A percentile compares a stretch with the other conserved stretches of the same genome.
Evolutionary conservation across 1,140 invertebrate genomes (phyloP).

Genomic region (Heliconius hermathena): DNA sequence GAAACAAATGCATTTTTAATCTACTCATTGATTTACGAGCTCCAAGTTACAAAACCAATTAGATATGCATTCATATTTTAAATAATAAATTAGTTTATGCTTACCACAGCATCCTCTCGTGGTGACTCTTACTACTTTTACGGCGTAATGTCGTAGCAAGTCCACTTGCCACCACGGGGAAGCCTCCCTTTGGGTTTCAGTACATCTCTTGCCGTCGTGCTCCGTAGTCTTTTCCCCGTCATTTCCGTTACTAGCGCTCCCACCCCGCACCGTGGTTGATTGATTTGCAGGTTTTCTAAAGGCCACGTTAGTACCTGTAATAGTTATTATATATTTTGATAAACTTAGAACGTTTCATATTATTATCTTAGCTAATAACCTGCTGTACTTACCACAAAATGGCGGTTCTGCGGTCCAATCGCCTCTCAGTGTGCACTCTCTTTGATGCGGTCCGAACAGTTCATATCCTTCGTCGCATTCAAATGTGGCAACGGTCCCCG

Average conservation of each 20-base stretch:
- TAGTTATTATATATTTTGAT: neutral
- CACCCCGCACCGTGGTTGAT: constrained; percentile 92
- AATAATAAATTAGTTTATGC: constrained; percentile 11
- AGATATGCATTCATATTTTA: too few species aligned
- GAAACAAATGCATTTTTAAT: too few species aligned
- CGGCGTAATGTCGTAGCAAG: constrained; percentile 90
- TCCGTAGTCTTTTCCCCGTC: constrained; percentile 92
- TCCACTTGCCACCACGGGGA: constrained; percentile 97
- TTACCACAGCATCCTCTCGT: constrained; percentile 93
- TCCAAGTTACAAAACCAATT: too few species aligned
- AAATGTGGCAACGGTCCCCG: constrained; percentile 87
- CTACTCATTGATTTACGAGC: too few species aligned
- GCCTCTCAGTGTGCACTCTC: constrained; percentile 86
- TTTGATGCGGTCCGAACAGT: constrained; percentile 84
- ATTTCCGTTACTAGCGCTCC: constrained; percentile 91
- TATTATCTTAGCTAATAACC: neutral
- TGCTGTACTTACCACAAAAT: constrained; percentile 87
- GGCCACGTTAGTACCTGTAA: constrained; percentile 90
- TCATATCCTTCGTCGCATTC: constrained; percentile 93
- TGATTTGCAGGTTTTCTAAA: constrained; percentile 94
- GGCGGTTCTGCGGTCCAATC: constrained; percentile 91
- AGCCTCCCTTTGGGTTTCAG: constrained; percentile 92
- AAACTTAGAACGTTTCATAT: neutral
- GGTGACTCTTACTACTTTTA: constrained; percentile 92
- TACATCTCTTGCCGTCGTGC: constrained; percentile 93